Evolutionary conservation across 2,888 invertebrate genomes (phyloP).

Genomic region (Phlogophora meticulosa): DNA sequence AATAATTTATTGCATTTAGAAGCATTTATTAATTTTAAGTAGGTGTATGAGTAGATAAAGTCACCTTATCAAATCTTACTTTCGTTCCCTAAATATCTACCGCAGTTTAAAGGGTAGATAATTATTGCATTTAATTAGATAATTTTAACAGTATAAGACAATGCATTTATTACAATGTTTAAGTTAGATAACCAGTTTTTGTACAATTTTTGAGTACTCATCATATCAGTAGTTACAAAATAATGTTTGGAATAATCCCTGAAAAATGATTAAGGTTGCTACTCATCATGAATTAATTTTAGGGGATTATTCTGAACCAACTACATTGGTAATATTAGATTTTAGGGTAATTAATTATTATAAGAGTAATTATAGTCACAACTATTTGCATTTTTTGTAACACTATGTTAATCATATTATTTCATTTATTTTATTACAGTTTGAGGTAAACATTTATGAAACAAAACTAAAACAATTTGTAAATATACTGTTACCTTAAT

Average conservation of each 20-base stretch:
- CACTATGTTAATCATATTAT: constrained; percentile 57
- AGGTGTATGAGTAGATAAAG: constrained; percentile 61
- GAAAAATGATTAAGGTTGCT: constrained; percentile 69
- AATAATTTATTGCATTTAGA: constrained; percentile 87
- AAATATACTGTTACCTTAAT: constrained; percentile 81
- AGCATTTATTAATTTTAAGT: constrained; percentile 79
- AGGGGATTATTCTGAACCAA: constrained; percentile 87
- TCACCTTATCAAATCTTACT: constrained; percentile 53
- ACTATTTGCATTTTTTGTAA: constrained; percentile 62
- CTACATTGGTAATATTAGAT: constrained; percentile 63
- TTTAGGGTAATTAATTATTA: constrained; percentile 52
- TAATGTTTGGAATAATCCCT: constrained; percentile 87
- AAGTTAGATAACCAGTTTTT: constrained; percentile 74
- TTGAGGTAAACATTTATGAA: constrained; percentile 50
- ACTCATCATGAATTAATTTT: constrained; percentile 69
- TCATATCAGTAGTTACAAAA: constrained; percentile 72
- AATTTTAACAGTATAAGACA: constrained; percentile 70
- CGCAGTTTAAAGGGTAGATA: constrained; percentile 67
- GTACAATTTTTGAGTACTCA: constrained; percentile 80
- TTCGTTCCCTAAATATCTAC: constrained; percentile 66
- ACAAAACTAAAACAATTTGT: constrained; percentile 73
- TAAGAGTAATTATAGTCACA: constrained; percentile 61
- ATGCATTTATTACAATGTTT: constrained; percentile 80
- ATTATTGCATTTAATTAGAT: constrained; percentile 69
- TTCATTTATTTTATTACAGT: constrained; percentile 48